Evolutionary conservation across 1,140 invertebrate genomes (phyloP), one percentile per base, ranked within the genome.

Genomic region (Drosophila bocki): DNA sequence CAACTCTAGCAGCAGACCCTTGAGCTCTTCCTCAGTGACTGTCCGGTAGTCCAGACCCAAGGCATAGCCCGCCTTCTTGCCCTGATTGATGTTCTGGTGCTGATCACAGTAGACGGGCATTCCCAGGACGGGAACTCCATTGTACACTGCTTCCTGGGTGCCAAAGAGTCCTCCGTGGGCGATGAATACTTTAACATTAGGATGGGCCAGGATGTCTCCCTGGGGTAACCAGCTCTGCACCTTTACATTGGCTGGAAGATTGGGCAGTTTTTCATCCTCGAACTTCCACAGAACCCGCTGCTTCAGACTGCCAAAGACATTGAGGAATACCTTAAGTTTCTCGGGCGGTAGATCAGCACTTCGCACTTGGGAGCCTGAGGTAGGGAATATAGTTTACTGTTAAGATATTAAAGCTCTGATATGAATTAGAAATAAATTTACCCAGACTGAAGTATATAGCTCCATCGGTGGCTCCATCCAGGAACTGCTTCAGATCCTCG

Each of bases 261-360:
- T 92, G 6, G 93, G 85, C 41, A 95, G 70, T 0, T 84, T 91
- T 1, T 93, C 93, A 22, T 94, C 93, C 75, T 95, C 95, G 72
- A 94, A 94, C 84, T 96, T 96, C 95, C 95, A 95, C 6, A 96
- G 53, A 7, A 95, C 91, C 41, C 94, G 93, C 65, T 95, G 94
- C 6, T 94, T 94, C 6, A 95, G 22, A 15, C 71, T 68, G 1
- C 72, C 80, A 67, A 95, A 95, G 7, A 94, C 94, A 37, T 93
- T 71, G n/a, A 94, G 65, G 62, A 95, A 93, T 7, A 93, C 75
- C 54, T 93, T 83, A 3, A 94, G 64, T 58, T 93, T 94, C 37
- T 93, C 77, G 0, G 75, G 69, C 0, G 93, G 93, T 62, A 94
- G 91, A 19, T 92, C 91, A 1, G 90, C 77, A 3, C 91, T 91